Evolutionary conservation across 1,140 invertebrate species (phyloP), one percentile per base, ranked within the genome.

Genomic region (Amphibalanus amphitrite): DNA sequence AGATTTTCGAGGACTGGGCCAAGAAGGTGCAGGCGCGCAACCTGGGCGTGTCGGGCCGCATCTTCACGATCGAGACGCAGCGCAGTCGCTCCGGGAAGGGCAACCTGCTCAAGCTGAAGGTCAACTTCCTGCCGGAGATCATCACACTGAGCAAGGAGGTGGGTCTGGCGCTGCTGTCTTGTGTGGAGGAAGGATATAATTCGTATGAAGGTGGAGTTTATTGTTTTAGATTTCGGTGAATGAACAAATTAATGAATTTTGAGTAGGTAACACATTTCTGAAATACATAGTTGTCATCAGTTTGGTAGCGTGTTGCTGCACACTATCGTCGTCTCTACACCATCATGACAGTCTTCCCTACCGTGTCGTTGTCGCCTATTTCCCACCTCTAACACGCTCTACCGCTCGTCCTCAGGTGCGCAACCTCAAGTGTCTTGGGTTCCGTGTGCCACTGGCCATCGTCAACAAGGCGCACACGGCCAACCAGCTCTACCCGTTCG

Each of bases 381-480:
- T n/a, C n/a, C n/a, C n/a, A n/a, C n/a, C 33, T 69, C 17, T 26
- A 38, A 17, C 69, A 64, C 70, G 28, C 40, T 75, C 20, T 4
- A 15, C 74, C 72, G 69, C 25, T 72, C 70, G 74, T 78, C 76
- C n/a, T 73, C n/a, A 86, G 86, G 95, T 98, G 23, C 87, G 96
- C 47, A 98, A 98, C 82, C 84, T 99, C 75, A 95, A 97, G 78
- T 93, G 92, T 79, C 85, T 99, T 59, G 95, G 95, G 71, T 99
- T 98, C 80, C 86, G 97, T 75, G 93, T 99, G 67, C 97, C 97
- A 3, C 80, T 99, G 74, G 92, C 94, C 3, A 98, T 99, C 76
- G 94, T 99, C 0, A 99, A 99, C 81, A 98, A 98, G 82, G 96
- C 97, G 13, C 95, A 98, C 81, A 94, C 97, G 79, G 95, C 96